phyloP scores from a whole-genome alignment of 2,888 invertebrate species.

The Apodemia duryi region DNA sequence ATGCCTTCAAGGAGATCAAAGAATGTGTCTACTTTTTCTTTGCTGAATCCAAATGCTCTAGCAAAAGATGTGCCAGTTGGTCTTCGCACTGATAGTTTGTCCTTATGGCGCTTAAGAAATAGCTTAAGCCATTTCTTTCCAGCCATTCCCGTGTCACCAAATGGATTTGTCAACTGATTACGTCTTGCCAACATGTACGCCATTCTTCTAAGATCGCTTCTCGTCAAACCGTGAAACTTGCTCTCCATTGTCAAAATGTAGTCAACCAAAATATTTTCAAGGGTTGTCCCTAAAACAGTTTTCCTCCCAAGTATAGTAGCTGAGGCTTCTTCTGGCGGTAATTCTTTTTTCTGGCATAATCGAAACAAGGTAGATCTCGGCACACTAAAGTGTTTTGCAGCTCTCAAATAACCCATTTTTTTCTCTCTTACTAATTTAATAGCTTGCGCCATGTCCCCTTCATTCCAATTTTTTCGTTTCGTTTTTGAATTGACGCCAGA shows the following conservation, averaged over 20 bases:
- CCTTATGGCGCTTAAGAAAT: conserved; percentile 33
- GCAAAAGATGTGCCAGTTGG: conserved; percentile 31
- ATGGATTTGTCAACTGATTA: conserved; percentile 23
- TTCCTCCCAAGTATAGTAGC: conserved; percentile 22
- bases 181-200: conserved; percentile 19
- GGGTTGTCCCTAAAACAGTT: conserved; percentile 19
- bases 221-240: too few species aligned
- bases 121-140: conserved; percentile 28
- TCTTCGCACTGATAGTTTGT: conserved; percentile 28
- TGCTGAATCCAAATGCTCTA: conserved; percentile 30
- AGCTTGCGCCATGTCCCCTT: conserved; percentile 20
- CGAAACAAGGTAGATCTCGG: conserved; percentile 22
- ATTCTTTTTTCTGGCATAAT: conserved; percentile 21
- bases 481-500: conserved; percentile 18
- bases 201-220: conserved; percentile 20
- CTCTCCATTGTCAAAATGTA: too few species aligned
- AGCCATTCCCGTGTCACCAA: conserved; percentile 23
- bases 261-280: conserved; percentile 21
- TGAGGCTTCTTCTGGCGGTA: conserved; percentile 21
- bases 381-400: conserved; percentile 6
- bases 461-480: conserved; percentile 22
- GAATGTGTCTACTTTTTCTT: conserved; percentile 28
- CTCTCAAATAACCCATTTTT: too few species aligned
- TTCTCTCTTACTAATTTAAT: not conserved
- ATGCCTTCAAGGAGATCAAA: conserved; percentile 30